Conservation (phyloP, 2,888 invertebrate species). For the Pyrocoelia pectoralis region DNA sequence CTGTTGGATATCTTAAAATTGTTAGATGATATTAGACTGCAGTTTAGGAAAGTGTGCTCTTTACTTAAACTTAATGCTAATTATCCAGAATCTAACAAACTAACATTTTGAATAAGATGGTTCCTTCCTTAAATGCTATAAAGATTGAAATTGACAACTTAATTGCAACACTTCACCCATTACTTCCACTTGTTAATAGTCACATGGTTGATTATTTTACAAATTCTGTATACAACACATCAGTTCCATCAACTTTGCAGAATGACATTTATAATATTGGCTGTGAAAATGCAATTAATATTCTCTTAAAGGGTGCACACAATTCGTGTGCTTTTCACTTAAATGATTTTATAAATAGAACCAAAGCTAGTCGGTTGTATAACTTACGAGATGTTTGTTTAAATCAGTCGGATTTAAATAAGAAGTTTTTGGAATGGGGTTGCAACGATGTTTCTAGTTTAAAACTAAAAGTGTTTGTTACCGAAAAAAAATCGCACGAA, state of each 20-base stretch:
- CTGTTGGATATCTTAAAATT: slow-evolving; percentile 70
- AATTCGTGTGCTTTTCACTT: slow-evolving; percentile 41
- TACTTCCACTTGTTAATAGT: slow-evolving; percentile 72
- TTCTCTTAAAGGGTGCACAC: slow-evolving; percentile 61
- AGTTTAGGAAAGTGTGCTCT: slow-evolving; percentile 75
- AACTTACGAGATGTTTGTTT: slow-evolving; percentile 60
- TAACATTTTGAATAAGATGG: slow-evolving; percentile 66
- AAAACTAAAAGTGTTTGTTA: slow-evolving; percentile 76
- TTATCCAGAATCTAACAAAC: slow-evolving; percentile 64
- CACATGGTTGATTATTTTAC: slow-evolving; percentile 82
- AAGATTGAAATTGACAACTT: slow-evolving; percentile 62
- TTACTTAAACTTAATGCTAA: slow-evolving; percentile 68
- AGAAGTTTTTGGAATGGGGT: slow-evolving; percentile 51
- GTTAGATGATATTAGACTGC: slow-evolving; percentile 70
- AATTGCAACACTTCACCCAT: slow-evolving; percentile 65
- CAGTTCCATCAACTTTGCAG: slow-evolving; percentile 62
- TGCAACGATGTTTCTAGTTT: slow-evolving; percentile 54
- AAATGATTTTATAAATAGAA: slow-evolving; percentile 47
- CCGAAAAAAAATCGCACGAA: slow-evolving; percentile 83
- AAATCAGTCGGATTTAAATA: slow-evolving; percentile 56
- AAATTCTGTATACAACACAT: slow-evolving; percentile 68
- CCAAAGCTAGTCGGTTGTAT: slow-evolving; percentile 47
- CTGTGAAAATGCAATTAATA: slow-evolving; percentile 59
- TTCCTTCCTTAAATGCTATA: slow-evolving; percentile 46
- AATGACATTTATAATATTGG: slow-evolving; percentile 61